Conservation (phyloP, 2,113 vertebrate species). For the Acrocephalus arundinaceus region DNA sequence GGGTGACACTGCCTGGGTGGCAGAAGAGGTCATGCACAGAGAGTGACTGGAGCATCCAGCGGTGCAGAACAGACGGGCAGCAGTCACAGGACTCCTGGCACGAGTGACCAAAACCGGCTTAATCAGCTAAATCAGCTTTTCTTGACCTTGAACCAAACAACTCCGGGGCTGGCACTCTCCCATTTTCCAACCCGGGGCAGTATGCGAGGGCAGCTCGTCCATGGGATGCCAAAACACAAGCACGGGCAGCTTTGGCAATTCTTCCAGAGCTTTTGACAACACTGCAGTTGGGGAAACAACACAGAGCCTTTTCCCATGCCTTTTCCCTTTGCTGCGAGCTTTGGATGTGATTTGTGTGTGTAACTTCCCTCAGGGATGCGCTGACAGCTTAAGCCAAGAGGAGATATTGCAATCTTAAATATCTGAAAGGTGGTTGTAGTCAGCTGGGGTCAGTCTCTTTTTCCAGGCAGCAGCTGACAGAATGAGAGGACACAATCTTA, state of each 20-base stretch:
- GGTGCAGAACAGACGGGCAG: neutral
- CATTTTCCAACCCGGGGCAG: neutral
- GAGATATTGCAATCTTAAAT: neutral
- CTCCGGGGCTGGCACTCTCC: neutral
- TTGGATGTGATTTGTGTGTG: neutral
- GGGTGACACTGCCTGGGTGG: neutral
- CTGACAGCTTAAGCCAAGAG: neutral
- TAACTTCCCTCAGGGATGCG: neutral
- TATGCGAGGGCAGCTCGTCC: neutral
- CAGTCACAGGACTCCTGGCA: conserved; percentile 30
- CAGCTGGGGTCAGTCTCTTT: too few species aligned
- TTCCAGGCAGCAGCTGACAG: neutral
- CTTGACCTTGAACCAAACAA: neutral
- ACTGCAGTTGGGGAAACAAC: neutral
- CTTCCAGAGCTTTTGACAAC: neutral
- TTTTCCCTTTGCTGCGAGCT: neutral
- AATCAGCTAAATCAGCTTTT: conserved; percentile 25
- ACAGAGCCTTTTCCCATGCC: neutral
- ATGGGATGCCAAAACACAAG: neutral
- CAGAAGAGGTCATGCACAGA: neutral
- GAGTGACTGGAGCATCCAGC: neutral
- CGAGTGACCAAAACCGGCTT: neutral
- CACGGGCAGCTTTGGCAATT: neutral
- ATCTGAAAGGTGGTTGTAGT: neutral
- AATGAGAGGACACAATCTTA: neutral